Evolutionary conservation across 2,888 invertebrate species (phyloP), one percentile per base, ranked within the genome.

Genomic region (Mythimna albipuncta): DNA sequence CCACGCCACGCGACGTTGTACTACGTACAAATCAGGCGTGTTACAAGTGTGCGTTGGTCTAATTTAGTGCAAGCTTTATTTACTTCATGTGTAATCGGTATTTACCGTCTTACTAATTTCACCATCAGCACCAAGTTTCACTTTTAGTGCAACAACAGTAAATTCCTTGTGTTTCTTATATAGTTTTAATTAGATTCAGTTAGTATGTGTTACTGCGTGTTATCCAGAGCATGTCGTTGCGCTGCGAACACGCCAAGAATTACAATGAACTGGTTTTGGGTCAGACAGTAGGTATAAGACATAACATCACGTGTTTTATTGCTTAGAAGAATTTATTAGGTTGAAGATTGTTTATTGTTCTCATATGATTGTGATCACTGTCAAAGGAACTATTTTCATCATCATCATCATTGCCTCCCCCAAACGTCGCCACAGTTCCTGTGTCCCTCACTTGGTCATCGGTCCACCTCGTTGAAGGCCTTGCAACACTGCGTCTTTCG

Each of bases 181-280:
- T 47, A 54, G 38, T 77, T 73, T 54, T 77, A 82, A 72, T 81
- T 81, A 81, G 41, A 64, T 69, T 59, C 72, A 57, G 77, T 69
- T 41, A 63, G 41, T 66, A 59, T 63, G 72, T 77, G 69, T 62
- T 77, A 58, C 67, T 21, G 54, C 32, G 16, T 26, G 50, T 70
- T 82, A 78, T 47, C 68, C 68, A 81, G 80, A 81, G 82, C 82
- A 65, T 44, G 68, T 75, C 82, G 58, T 65, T 68, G 67, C 62
- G 57, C 62, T 72, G 67, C 81, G 82, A 78, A 63, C 62, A 7
- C 26, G 72, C 55, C 41, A 63, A 54, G 80, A 82, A 82, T 81
- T 70, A 74, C 64, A 81, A 81, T 78, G 61, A 70, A 35, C 52
- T 38, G 10, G 55, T 78, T 74, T 63, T 70, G 55, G 82, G 78